Base-by-base conservation (phyloP, 64 coral and sea anemone species). In the Pachyseris speciosa region DNA sequence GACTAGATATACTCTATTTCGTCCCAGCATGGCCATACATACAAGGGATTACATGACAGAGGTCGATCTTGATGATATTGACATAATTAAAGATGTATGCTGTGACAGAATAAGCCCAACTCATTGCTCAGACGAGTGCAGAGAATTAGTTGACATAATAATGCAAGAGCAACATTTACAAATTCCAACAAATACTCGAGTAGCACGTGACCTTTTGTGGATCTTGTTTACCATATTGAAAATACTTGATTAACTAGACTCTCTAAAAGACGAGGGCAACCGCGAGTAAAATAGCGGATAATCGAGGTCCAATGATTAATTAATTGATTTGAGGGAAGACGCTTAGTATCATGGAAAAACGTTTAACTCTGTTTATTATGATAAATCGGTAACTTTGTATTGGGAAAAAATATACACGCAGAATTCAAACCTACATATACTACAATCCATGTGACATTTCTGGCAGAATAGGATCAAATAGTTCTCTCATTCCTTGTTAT, bases 31-130 rank as follows among this genome's bases (percentile, higher is more conserved):
- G 45, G 43, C 19, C 59, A 67, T 26, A n/a, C n/a, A 69, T 86
- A 67, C 59, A 47, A 64, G 45, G 63, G 64, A 86, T 61, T 67
- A 64, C 61, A 84, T 61, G 61, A 61, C 61, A 40, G 52, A 55
- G 39, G 80, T 84, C 49, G 58, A 48, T 34, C 28, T 17, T 28
- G 48, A 80, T 48, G 76, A 80, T 80, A 55, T 80, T 80, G 76
- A 53, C 49, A 80, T 59, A 20, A 36, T 37, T 80, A 48, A 80
- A 55, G 76, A 80, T 55, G 58, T 34, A 58, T 80, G 76, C 76
- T 55, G 27, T 80, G 76, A 80, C 47, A 48, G 58, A 80, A 48
- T 28, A 55, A 55, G 51, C 60, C 5, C 60, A 25, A 64, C 26
- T 29, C 60, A 64, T 28, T 64, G n/a, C 60, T 28, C 60, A 29